A percentile compares a stretch with the other conserved stretches of the same genome.
Evolutionary conservation across 2,113 vertebrate genomes (phyloP).

Genomic region (Cercocebus atys): DNA sequence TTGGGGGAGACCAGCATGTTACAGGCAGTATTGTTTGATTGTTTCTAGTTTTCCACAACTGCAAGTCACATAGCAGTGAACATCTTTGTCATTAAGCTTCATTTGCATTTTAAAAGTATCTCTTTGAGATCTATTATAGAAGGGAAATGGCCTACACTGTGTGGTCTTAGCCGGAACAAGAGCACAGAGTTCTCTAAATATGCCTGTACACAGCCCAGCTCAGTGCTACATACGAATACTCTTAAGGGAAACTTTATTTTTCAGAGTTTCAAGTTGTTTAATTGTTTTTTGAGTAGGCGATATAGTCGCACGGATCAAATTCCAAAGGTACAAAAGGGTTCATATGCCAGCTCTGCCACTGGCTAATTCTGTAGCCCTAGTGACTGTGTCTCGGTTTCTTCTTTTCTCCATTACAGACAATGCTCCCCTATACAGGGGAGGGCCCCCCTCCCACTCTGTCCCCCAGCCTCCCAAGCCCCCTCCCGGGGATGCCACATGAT

Average conservation of each 20-base stretch:
- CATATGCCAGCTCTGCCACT: too few relatives aligned
- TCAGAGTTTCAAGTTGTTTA: background rate
- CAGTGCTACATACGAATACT: background rate
- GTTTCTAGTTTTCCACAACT: background rate
- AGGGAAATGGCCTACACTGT: background rate
- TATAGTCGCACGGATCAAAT: background rate
- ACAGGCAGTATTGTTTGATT: background rate
- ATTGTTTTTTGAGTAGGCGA: background rate
- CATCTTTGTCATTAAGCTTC: background rate
- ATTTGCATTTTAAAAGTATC: background rate
- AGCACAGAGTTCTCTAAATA: background rate
- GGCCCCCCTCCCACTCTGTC: background rate
- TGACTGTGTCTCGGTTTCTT: too few relatives aligned
- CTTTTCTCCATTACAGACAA: too few relatives aligned
- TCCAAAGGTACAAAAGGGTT: background rate
- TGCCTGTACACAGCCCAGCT: background rate
- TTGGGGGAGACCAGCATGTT: rapidly evolving
- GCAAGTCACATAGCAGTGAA: background rate
- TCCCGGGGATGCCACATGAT: rapidly evolving
- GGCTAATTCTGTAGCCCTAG: too few relatives aligned
- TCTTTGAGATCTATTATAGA: background rate
- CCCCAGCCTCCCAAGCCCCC: background rate
- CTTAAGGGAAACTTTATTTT: background rate
- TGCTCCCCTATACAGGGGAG: too few relatives aligned
- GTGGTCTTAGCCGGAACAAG: background rate